phyloP scores from a whole-genome alignment of 2,113 vertebrate genomes.

The Bucco capensis region DNA sequence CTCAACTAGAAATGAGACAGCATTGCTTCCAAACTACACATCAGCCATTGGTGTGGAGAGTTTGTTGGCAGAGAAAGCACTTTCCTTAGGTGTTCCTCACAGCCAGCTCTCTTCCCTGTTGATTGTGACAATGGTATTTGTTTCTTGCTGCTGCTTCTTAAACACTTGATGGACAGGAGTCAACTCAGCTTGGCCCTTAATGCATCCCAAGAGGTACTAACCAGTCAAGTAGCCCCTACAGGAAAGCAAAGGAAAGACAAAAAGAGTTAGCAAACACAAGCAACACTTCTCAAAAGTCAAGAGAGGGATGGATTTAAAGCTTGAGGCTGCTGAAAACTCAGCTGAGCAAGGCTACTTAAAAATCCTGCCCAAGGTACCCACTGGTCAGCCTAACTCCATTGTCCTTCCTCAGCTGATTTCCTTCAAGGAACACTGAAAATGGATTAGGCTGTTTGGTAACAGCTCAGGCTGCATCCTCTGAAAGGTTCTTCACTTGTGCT shows the following conservation, averaged over 20 bases:
- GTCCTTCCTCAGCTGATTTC: background rate
- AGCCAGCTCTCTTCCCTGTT: background rate
- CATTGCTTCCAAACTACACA: background rate
- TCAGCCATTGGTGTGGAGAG: background rate
- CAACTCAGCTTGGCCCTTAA: slow-evolving; percentile 17
- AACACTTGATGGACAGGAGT: slow-evolving; percentile 24
- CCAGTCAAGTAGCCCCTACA: slow-evolving; percentile 95
- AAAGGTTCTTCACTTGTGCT: background rate
- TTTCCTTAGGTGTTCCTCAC: background rate
- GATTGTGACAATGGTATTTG: background rate
- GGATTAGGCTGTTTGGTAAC: background rate
- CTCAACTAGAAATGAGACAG: background rate
- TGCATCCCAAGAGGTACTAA: slow-evolving; percentile 60
- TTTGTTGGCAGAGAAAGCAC: slow-evolving; percentile 3
- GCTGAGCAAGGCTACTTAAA: background rate
- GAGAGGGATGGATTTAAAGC: background rate
- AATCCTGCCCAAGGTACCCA: background rate
- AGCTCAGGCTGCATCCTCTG: background rate
- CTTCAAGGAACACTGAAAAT: background rate
- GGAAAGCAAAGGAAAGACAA: background rate
- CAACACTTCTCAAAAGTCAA: background rate
- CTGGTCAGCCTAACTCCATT: background rate
- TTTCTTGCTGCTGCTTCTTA: slow-evolving; percentile 17
- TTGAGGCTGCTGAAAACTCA: background rate
- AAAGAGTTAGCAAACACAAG: background rate